phyloP scores from a whole-genome alignment of 2,888 invertebrate genomes.

The Pomacea canaliculata region DNA sequence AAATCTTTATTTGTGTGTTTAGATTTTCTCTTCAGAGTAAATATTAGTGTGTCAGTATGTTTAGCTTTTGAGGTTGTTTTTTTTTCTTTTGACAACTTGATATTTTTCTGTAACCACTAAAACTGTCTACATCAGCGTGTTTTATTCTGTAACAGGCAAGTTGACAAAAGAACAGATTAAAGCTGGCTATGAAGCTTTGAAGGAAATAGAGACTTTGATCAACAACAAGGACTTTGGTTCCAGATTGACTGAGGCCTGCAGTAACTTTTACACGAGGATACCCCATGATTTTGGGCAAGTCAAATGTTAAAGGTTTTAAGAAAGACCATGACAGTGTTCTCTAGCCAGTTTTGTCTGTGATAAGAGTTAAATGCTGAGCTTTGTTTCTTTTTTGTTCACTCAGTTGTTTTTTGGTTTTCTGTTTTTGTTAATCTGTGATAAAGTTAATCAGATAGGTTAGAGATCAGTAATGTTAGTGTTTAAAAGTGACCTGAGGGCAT shows the following conservation, averaged over 20 bases:
- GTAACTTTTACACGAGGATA: slow-evolving; percentile 73
- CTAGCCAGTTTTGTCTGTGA: neutral
- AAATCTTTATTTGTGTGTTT: too few species aligned
- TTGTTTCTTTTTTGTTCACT: neutral
- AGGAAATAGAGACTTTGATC: slow-evolving; percentile 69
- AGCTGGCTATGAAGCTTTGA: slow-evolving; percentile 71
- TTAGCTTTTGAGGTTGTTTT: neutral
- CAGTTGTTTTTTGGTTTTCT: neutral
- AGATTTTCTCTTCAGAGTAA: too few species aligned
- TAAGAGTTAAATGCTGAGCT: neutral
- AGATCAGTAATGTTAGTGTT: too few species aligned
- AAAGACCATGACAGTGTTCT: neutral
- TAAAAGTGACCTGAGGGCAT: too few species aligned
- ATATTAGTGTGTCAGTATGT: too few species aligned
- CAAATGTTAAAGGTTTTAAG: neutral
- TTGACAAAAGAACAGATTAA: slow-evolving; percentile 72
- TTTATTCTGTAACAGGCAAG: slow-evolving; percentile 65
- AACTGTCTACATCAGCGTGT: neutral
- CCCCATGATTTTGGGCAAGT: slow-evolving; percentile 72
- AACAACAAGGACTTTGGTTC: slow-evolving; percentile 60
- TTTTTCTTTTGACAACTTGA: neutral
- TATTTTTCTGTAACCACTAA: neutral
- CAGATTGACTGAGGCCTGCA: slow-evolving; percentile 69
- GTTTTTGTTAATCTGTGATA: neutral
- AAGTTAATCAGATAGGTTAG: slow-evolving; percentile 49